A percentile compares a stretch with the other conserved stretches of the same genome.
These are phyloP conservation scores for Brienomyrus brachyistius DNA, from an alignment of 2,113 vertebrate genomes.

Conservation along the genomic window DNA sequence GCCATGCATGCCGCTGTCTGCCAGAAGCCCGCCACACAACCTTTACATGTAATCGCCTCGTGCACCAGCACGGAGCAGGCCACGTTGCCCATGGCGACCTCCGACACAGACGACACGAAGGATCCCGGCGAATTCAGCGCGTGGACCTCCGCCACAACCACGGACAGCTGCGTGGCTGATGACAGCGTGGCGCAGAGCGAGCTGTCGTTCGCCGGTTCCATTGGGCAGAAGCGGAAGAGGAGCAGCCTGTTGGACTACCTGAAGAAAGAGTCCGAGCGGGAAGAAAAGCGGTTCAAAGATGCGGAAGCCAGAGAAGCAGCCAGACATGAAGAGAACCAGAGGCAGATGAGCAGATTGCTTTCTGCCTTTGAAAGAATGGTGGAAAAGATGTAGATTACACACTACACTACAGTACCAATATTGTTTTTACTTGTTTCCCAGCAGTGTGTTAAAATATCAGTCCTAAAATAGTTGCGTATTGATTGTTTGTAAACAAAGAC, in stretches of 20 bases:
- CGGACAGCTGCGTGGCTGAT: not conserved
- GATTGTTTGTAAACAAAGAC: not conserved
- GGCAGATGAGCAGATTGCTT: not conserved
- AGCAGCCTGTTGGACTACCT: conserved; percentile 3
- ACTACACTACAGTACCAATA: not conserved
- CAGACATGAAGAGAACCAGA: not conserved
- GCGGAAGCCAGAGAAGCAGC: not conserved
- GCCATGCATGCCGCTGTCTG: conserved; percentile 2
- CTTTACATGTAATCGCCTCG: not conserved
- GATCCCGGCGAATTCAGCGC: not conserved
- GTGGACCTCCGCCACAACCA: not conserved
- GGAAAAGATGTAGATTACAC: not conserved
- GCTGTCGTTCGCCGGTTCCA: not conserved
- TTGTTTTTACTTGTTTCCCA: not conserved
- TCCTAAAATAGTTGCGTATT: not conserved
- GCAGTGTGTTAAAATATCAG: not conserved
- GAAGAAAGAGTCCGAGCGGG: not conserved
- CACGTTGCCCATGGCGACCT: not conserved
- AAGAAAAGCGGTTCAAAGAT: not conserved
- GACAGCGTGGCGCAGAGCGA: not conserved
- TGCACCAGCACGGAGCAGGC: not conserved
- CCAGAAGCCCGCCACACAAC: not conserved
- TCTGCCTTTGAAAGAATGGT: conserved; percentile 15
- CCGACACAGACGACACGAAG: not conserved
- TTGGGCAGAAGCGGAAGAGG: not conserved